Evolutionary conservation across 2,888 invertebrate species (phyloP), one percentile per base, ranked within the genome.

Genomic region (Andrena bucephala): DNA sequence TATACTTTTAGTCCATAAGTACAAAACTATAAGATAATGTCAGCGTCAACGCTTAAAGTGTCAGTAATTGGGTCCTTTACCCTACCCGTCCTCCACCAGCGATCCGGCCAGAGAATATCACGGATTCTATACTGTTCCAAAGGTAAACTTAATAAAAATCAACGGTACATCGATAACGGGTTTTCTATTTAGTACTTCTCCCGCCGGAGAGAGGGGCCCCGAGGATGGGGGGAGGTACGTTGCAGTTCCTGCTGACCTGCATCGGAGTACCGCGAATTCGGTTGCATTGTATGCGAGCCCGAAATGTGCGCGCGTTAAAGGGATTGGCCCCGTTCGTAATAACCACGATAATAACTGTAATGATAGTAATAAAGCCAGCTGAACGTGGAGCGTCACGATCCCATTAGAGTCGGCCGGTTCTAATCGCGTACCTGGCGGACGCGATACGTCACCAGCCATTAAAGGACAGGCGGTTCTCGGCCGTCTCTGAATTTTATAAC

Each of bases 401-500:
- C 60, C 5, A 42, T 67, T 77, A 66, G 60, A 36, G 57, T 1
- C 62, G 10, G 33, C 10, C 29, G 59, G 72, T 69, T 70, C 77
- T 82, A 76, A 67, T 74, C 60, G 65, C 77, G 77, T 66, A 68
- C 74, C 72, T 76, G 83, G 59, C 31, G 52, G 50, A 20, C 69
- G 69, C 29, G 63, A 84, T 86, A 89, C 85, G 87, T 90, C 87
- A 84, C 48, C 50, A 50, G 67, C 83, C 83, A 80, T 83, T 87
- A 87, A 85, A 87, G 77, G 84, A 77, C 83, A 81, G 7, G 65
- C 76, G 80, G 66, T 83, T 86, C 86, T 79, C 81, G 79, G 65
- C 65, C 77, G 76, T 27, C 31, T 66, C 10, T 24, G 29, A 65
- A 84, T 85, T 83, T 89, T 85, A 83, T 68, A 86, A 85, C 84